Conservation (phyloP, 2,797 vertebrate genomes). For the Crocidura indochinensis region DNA sequence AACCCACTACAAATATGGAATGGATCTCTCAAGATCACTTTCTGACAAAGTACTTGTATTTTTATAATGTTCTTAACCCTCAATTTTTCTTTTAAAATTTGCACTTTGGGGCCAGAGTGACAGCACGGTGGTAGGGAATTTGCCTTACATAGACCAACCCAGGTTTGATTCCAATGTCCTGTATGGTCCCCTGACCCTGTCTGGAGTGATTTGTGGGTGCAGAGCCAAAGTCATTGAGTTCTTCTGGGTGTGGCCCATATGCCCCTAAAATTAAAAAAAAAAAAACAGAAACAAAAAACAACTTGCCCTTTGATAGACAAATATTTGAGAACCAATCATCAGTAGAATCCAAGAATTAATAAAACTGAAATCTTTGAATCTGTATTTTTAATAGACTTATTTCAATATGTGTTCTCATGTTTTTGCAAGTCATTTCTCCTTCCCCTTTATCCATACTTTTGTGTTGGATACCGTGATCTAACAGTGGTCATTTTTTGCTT, state of each 20-base stretch:
- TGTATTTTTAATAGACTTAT: not conserved
- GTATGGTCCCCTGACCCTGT: too few species aligned
- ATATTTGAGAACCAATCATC: not conserved
- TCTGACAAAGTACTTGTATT: not conserved
- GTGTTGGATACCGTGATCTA: too few species aligned
- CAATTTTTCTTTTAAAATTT: slow-evolving; percentile 6
- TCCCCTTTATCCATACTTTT: not conserved
- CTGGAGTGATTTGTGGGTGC: too few species aligned
- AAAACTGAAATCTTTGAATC: not conserved
- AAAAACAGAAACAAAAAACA: too few species aligned
- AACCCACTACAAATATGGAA: not conserved
- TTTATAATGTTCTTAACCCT: not conserved
- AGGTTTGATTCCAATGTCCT: too few species aligned
- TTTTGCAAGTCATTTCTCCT: not conserved
- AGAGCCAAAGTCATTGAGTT: too few species aligned
- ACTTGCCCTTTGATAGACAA: not conserved
- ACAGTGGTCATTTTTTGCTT: too few species aligned
- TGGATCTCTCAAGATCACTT: not conserved
- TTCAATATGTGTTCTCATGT: not conserved
- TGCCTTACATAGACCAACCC: too few species aligned
- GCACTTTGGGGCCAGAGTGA: not conserved
- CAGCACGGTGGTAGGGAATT: too few species aligned
- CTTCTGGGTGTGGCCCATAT: too few species aligned
- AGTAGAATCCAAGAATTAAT: not conserved
- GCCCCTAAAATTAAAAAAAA: too few species aligned